Conservation (phyloP, 2,888 invertebrate genomes). For the Pecten maximus region DNA sequence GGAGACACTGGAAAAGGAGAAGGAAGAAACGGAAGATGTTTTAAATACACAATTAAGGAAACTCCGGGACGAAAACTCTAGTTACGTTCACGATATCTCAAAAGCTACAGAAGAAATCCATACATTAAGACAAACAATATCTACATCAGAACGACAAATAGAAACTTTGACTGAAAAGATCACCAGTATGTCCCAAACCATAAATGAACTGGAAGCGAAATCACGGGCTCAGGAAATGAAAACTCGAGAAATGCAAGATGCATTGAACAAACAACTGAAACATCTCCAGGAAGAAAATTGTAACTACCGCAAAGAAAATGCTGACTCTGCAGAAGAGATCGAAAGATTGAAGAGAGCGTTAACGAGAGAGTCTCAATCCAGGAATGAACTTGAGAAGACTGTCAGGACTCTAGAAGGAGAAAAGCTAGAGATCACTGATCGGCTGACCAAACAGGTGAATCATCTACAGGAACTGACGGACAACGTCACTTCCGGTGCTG, state of each 20-base stretch:
- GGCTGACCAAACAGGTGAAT: neutral
- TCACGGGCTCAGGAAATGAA: neutral
- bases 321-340: neutral
- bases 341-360: neutral
- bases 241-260: neutral
- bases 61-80: neutral
- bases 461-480: neutral
- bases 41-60: neutral
- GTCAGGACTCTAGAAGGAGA: neutral
- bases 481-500: neutral
- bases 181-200: neutral
- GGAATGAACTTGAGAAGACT: neutral
- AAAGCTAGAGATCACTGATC: neutral
- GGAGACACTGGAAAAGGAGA: neutral
- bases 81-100: neutral
- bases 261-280: neutral
- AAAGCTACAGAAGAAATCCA: neutral
- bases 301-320: neutral
- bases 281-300: neutral
- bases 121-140: neutral
- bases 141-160: neutral
- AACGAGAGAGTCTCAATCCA: neutral
- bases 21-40: neutral
- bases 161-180: neutral
- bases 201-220: neutral